Evolutionary conservation across 2,888 invertebrate species (phyloP).

Genomic region (Drosophila borborema): DNA sequence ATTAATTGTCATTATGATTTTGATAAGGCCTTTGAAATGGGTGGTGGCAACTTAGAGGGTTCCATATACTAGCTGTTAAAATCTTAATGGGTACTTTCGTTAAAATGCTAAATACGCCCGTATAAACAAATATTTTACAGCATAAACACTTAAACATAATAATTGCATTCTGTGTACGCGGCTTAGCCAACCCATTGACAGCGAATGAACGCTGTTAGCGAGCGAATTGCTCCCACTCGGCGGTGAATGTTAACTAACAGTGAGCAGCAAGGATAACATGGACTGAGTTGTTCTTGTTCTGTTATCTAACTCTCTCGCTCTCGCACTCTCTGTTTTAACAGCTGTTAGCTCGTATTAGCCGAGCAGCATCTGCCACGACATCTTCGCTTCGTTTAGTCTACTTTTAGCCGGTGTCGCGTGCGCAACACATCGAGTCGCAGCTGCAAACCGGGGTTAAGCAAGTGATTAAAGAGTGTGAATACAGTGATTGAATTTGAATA

Average conservation of each 20-base stretch:
- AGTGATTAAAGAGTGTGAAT: constrained; percentile 30
- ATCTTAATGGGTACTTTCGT: constrained; percentile 25
- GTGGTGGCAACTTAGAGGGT: not conserved
- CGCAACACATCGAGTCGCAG: constrained; percentile 57
- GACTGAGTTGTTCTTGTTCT: not conserved
- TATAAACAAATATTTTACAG: constrained; percentile 48
- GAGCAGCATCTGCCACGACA: constrained; percentile 53
- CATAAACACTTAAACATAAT: constrained; percentile 47
- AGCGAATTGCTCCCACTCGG: not conserved
- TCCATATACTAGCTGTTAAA: constrained; percentile 1
- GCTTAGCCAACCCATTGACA: constrained; percentile 10
- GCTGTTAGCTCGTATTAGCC: constrained; percentile 25
- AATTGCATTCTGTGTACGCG: constrained; percentile 56
- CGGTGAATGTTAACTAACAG: constrained; percentile 1
- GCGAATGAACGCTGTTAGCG: not conserved
- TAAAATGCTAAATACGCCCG: constrained; percentile 25
- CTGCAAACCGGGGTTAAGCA: constrained; percentile 20
- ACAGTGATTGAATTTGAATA: not conserved
- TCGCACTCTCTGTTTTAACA: constrained; percentile 5
- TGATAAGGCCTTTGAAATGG: constrained; percentile 8
- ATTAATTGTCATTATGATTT: constrained; percentile 52
- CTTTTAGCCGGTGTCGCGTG: constrained; percentile 74
- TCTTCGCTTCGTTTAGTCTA: constrained; percentile 66
- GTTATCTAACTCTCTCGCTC: not conserved
- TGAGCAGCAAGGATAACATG: constrained; percentile 9